Conservation (phyloP, 2,888 invertebrate genomes). For the Hecatera dysodea region DNA sequence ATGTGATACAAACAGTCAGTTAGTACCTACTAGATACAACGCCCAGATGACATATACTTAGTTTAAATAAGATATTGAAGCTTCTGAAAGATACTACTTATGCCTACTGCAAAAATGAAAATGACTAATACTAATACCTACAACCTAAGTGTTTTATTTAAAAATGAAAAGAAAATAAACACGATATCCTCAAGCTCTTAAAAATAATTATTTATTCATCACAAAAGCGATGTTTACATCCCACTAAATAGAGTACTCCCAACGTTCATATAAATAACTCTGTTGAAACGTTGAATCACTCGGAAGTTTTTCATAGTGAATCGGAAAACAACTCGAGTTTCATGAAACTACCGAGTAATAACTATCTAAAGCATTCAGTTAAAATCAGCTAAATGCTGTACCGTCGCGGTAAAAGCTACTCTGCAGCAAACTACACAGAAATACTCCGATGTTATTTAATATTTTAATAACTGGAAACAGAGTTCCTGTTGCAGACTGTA, state of each 20-base stretch:
- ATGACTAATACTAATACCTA: too few species aligned
- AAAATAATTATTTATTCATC: slow-evolving; percentile 23
- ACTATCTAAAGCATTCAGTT: slow-evolving; percentile 32
- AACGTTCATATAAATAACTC: not conserved
- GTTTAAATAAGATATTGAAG: too few species aligned
- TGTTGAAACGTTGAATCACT: slow-evolving; percentile 26
- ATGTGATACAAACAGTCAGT: too few species aligned
- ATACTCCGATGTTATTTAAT: slow-evolving; percentile 27
- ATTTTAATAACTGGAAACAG: slow-evolving; percentile 30
- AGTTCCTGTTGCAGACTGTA: not conserved
- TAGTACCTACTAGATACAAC: too few species aligned
- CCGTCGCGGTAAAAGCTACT: not conserved
- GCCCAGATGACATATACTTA: too few species aligned
- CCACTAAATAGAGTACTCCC: not conserved
- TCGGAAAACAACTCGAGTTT: slow-evolving; percentile 42
- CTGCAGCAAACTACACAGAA: not conserved
- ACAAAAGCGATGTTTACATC: slow-evolving; percentile 10
- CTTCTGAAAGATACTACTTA: not conserved
- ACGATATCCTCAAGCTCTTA: slow-evolving; percentile 5
- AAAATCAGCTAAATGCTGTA: slow-evolving; percentile 21
- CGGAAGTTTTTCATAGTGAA: slow-evolving; percentile 36
- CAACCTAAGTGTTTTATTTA: too few species aligned
- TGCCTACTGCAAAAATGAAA: not conserved
- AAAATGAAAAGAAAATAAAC: not conserved
- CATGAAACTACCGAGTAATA: slow-evolving; percentile 35